Evolutionary conservation across 2,797 vertebrate species (phyloP).

Genomic region (Enteromius viviparus): DNA sequence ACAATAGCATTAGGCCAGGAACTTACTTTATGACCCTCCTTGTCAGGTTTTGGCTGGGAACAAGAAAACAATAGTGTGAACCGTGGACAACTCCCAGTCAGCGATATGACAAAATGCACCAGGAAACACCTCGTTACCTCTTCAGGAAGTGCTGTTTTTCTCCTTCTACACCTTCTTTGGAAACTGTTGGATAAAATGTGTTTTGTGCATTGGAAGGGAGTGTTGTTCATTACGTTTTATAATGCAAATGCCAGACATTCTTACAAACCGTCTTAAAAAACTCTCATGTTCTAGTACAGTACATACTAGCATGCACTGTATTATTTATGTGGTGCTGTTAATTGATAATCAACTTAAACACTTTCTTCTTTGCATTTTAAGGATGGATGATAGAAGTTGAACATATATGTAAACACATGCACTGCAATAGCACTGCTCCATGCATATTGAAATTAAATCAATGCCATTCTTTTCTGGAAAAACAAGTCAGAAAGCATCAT

Average conservation of each 20-base stretch:
- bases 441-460: conserved; percentile 20
- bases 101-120: conserved; percentile 10
- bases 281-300: background rate
- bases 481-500: conserved; percentile 23
- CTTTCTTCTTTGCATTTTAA: background rate
- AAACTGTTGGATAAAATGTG: background rate
- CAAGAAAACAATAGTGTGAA: conserved; percentile 49
- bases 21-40: conserved; percentile 21
- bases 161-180: background rate
- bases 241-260: background rate
- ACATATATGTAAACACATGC: background rate
- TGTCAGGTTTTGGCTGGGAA: conserved; percentile 22
- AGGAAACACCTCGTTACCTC: conserved; percentile 26
- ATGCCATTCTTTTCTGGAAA: conserved; percentile 6
- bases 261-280: background rate
- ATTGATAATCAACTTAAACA: background rate
- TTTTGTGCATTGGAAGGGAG: background rate
- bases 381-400: background rate
- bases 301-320: background rate
- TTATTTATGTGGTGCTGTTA: background rate
- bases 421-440: background rate
- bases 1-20: conserved; percentile 22
- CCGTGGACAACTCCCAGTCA: conserved; percentile 18
- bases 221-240: background rate
- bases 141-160: conserved; percentile 1